Conservation (phyloP, 2,113 vertebrate species). For the Dasyornis broadbenti region DNA sequence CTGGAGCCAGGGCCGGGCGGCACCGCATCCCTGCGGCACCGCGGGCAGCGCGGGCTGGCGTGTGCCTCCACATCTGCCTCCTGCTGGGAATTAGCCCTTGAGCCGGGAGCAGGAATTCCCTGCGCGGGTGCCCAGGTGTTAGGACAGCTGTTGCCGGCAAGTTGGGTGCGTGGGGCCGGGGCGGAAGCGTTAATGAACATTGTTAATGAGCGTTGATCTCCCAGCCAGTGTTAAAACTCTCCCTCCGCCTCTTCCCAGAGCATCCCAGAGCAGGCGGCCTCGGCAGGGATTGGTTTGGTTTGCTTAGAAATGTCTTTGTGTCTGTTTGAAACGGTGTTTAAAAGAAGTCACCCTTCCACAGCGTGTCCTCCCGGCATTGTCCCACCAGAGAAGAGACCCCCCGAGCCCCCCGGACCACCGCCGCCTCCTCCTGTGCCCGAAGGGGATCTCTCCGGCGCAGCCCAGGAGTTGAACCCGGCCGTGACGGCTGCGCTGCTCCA, state of each 20-base stretch:
- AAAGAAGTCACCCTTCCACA: constrained; percentile 83
- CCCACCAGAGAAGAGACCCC: constrained; percentile 86
- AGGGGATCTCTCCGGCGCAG: constrained; percentile 60
- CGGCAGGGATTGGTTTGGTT: not conserved
- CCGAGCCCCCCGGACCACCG: constrained; percentile 78
- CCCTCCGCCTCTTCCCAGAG: not conserved
- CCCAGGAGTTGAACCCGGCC: constrained; percentile 83
- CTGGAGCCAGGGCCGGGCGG: not conserved
- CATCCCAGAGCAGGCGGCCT: not conserved
- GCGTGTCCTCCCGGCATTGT: constrained; percentile 78
- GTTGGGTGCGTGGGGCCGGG: not conserved
- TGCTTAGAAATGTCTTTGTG: constrained; percentile 3
- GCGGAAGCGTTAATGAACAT: not conserved
- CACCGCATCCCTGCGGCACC: not conserved
- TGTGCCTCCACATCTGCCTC: not conserved
- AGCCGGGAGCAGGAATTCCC: not conserved
- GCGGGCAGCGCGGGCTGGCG: rapidly evolving
- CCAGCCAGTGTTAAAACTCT: not conserved
- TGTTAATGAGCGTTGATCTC: not conserved
- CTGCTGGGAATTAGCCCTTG: not conserved
- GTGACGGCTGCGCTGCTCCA: constrained; percentile 90
- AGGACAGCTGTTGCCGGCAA: not conserved
- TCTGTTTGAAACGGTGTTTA: constrained; percentile 65
- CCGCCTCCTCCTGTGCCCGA: constrained; percentile 65
- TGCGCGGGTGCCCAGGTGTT: not conserved